These are phyloP conservation scores for Pinna nobilis DNA, from an alignment of 1,140 invertebrate species.

Conservation along the genomic window DNA sequence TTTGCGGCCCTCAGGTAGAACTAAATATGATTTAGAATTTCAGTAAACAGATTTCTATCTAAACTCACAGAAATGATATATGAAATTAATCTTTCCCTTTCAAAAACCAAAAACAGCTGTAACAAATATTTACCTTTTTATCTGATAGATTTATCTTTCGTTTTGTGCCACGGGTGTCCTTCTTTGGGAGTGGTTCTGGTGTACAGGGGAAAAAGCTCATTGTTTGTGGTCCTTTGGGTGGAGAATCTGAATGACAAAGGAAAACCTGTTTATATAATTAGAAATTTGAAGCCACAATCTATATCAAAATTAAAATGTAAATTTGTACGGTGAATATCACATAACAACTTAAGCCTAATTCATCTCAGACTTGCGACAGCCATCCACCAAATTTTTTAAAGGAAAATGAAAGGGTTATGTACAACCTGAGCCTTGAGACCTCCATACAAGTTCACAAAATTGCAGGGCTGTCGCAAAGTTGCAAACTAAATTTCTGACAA, in stretches of 20 bases:
- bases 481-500: too few species aligned
- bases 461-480: too few species aligned
- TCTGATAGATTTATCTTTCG: constrained; percentile 21
- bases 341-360: background rate
- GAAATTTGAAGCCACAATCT: background rate
- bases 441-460: too few species aligned
- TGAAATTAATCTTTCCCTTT: too few species aligned
- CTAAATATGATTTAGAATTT: too few species aligned
- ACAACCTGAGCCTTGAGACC: too few species aligned
- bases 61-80: too few species aligned
- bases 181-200: constrained; percentile 47
- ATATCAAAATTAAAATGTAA: background rate
- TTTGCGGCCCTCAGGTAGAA: too few species aligned
- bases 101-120: background rate
- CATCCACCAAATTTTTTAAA: background rate
- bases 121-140: constrained; percentile 3
- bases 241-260: constrained; percentile 45
- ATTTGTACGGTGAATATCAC: background rate
- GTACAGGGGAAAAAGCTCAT: constrained; percentile 45
- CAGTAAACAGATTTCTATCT: too few species aligned
- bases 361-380: background rate
- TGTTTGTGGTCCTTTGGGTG: constrained; percentile 38
- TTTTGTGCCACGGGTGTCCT: constrained; percentile 26
- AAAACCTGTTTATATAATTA: background rate
- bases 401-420: background rate